A percentile compares a stretch with the other conserved stretches of the same genome.
Conservation (phyloP, 53 echinoderm and acorn worm genomes). For the Patiria pectinifera region DNA sequence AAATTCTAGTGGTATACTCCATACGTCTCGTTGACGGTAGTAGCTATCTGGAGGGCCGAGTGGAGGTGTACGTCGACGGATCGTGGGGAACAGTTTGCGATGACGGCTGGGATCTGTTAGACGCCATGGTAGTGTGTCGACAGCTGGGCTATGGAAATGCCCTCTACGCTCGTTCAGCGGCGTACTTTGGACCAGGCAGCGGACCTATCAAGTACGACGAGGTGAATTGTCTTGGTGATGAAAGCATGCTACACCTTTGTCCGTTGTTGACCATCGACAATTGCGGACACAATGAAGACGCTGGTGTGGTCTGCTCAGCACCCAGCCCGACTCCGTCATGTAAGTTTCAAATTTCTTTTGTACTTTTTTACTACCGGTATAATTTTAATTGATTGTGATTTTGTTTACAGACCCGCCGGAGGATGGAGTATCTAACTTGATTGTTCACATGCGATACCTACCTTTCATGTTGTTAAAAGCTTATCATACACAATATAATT, state of each 20-base stretch:
- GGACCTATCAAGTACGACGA: constrained; percentile 50
- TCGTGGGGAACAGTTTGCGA: constrained; percentile 35
- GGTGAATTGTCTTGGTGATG: constrained; percentile 51
- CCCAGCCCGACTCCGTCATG: background rate
- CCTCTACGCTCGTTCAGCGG: background rate
- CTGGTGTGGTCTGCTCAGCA: background rate
- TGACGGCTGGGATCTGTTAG: background rate
- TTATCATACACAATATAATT: no score
- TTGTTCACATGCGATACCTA: no score
- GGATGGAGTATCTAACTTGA: no score
- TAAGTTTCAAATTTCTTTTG: no score
- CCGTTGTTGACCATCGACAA: background rate
- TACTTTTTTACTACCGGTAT: no score
- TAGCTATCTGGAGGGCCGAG: no score
- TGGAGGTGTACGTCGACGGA: no score
- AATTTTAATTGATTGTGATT: no score
- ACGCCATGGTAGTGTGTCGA: constrained; percentile 34
- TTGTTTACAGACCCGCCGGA: no score
- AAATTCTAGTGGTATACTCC: no score
- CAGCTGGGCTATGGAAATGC: constrained; percentile 19
- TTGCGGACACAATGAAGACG: constrained; percentile 12
- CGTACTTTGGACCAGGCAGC: constrained; percentile 36
- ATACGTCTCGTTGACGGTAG: no score
- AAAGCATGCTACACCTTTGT: constrained; percentile 36
- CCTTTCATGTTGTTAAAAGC: no score